These are phyloP conservation scores for Phyllostomus discolor DNA, from an alignment of 2,113 vertebrate species.

Conservation along the genomic window DNA sequence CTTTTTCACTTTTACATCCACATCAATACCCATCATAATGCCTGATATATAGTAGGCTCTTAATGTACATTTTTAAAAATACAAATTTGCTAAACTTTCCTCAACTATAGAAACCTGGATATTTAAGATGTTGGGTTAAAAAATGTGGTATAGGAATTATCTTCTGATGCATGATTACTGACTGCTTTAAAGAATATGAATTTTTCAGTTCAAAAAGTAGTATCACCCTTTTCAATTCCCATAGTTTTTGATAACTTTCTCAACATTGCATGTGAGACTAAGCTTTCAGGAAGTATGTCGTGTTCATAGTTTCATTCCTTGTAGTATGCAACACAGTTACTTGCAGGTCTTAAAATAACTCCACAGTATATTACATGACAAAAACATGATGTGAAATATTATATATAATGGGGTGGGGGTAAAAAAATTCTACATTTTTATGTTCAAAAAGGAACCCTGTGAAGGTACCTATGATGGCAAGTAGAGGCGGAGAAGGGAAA, in stretches of 20 bases:
- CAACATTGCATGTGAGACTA: neutral
- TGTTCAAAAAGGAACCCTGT: neutral
- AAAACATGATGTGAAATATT: neutral
- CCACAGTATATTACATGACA: neutral
- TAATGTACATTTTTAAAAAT: neutral
- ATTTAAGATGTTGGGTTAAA: neutral
- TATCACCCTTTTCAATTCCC: neutral
- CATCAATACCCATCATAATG: neutral
- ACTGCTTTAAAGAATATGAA: neutral
- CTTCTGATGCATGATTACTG: neutral
- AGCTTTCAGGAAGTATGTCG: neutral
- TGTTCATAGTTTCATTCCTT: neutral
- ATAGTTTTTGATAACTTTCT: neutral
- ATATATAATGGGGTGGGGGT: neutral
- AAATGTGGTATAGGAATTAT: neutral
- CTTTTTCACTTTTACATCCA: neutral
- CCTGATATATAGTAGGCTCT: neutral
- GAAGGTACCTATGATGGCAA: neutral
- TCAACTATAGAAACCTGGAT: neutral
- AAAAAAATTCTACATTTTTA: neutral
- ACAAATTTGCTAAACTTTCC: neutral
- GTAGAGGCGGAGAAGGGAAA: neutral
- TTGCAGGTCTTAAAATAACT: neutral
- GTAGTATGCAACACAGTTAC: neutral
- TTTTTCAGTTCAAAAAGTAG: neutral